Base-by-base conservation (phyloP, 2,113 vertebrate species). In the Pseudorhombus dupliciocellatus region DNA sequence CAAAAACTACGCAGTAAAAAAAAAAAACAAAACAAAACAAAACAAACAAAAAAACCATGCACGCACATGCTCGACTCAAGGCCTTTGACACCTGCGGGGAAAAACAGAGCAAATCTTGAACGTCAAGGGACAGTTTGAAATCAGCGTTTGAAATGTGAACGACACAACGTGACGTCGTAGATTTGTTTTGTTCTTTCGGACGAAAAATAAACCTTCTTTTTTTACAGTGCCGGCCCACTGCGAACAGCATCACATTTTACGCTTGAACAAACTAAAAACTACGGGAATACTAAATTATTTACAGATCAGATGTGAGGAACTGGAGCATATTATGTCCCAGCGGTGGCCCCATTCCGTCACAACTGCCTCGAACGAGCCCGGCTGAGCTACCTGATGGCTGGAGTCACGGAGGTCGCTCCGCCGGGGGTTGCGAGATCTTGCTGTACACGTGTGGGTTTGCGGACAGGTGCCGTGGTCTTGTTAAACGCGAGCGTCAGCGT, bases 271-370 rank as follows among this genome's bases (percentile, higher is more conserved):
- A 58, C 64, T 30, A 11, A 57, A 79, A 86, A 76, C 79, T 70
- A 69, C 48, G 21, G 67, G 37, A 81, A 74, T 37, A 53, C 58
- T 90, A 66, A 89, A 89, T 89, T 75, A 88, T 90, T 89, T 34
- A 90, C 28, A 77, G 26, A 26, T 40, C 51, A 70, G 58, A 63
- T 63, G 72, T 46, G 72, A 74, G 77, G 77, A 89, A 88, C 60
- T 87, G 77, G 84, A 87, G 89, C 84, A 25, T 69, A 50, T 59
- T 81, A 72, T 65, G 61, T 81, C 66, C 80, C 71, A 7, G n/a
- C 69, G 50, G 79, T 76, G 68, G 77, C 75, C 51, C 51, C 66
- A 66, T 78, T 67, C 42, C 77, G 57, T 63, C 84, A 81, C 50
- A 74, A 73, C 66, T 53, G 55, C 51, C 53, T 70, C n/a, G 20